Base-by-base conservation (phyloP, 2,888 invertebrate genomes). In the Deilephila elpenor region DNA sequence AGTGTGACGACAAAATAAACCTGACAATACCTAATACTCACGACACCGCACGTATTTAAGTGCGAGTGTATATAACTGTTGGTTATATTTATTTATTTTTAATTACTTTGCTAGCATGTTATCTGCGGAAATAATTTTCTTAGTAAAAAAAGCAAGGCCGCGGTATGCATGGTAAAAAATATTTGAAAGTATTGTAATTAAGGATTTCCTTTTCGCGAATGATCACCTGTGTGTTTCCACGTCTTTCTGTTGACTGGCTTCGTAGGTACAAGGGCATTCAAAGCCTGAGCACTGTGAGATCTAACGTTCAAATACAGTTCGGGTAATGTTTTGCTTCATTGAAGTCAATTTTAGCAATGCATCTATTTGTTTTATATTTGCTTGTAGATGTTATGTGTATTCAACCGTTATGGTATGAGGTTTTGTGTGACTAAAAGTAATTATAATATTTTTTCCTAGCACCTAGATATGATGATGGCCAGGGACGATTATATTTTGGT, bases 111-210 rank as follows among this genome's bases (percentile, higher is more conserved):
- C 44, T 2, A 14, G 14, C 44, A 44, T 44, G 44, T 6, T 56
- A n/a, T 7, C 56, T 56, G 7, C 2, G 56, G 56, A 56, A 56
- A 67, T 37, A 37, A 59, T 20, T 67, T 59, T 73, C 11, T 51
- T 53, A 44, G 64, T 44, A 73, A 73, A 73, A 73, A 67, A 73
- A 19, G 7, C 56, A 56, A 56, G 56, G 56, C n/a, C 56, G 56
- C n/a, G 56, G n/a, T 56, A n/a, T 56, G 56, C n/a, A 56, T 56
- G n/a, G 17, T 56, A 56, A 17, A n/a, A n/a, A n/a, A n/a, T 56
- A n/a, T 56, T 56, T 56, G 56, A n/a, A 56, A 56, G 56, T 56
- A 56, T n/a, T 56, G n/a, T n/a, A 56, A 44, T 14, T 44, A 19
- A n/a, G 56, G 17, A 56, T 56, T 56, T 56, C 56, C 56, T n/a